phyloP scores from a whole-genome alignment of 1,140 invertebrate species.

The Phthorimaea operculella region DNA sequence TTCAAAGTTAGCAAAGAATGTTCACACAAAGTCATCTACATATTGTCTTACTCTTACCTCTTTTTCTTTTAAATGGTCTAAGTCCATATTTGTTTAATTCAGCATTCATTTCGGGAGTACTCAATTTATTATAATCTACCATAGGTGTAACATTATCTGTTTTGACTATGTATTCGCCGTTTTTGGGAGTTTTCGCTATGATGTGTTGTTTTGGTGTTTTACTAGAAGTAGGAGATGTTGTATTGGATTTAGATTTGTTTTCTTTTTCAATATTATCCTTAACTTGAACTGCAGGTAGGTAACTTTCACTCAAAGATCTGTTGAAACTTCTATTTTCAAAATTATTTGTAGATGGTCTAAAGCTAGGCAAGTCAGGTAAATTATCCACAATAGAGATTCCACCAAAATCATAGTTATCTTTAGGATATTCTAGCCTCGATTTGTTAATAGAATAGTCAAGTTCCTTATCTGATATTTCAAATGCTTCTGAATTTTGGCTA shows the following conservation, averaged over 20 bases:
- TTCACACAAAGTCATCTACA: too few relatives aligned
- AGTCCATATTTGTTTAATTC: constrained; percentile 70
- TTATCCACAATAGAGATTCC: constrained; percentile 34
- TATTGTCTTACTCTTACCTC: constrained; percentile 41
- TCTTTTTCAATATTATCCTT: constrained; percentile 4
- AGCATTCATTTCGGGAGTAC: constrained; percentile 61
- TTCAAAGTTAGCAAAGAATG: too few relatives aligned
- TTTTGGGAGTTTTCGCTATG: constrained; percentile 32
- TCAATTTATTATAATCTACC: constrained; percentile 65
- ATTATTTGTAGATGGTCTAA: background rate
- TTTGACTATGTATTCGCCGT: constrained; percentile 61
- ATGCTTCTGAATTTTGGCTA: constrained; percentile 34
- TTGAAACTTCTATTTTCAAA: background rate
- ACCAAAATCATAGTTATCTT: constrained; percentile 31
- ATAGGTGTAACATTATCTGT: constrained; percentile 66
- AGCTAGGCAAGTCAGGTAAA: constrained; percentile 8
- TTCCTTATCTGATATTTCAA: constrained; percentile 51
- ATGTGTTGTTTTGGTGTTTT: background rate
- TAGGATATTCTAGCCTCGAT: constrained; percentile 16
- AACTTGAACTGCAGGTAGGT: constrained; percentile 12
- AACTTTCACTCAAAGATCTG: constrained; percentile 13
- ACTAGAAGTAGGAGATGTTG: background rate
- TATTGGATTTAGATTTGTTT: background rate
- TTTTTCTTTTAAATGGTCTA: constrained; percentile 69
- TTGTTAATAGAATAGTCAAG: constrained; percentile 47